These are phyloP conservation scores for Drosophila multiciliata DNA, from an alignment of 2,888 invertebrate species.

Conservation along the genomic window DNA sequence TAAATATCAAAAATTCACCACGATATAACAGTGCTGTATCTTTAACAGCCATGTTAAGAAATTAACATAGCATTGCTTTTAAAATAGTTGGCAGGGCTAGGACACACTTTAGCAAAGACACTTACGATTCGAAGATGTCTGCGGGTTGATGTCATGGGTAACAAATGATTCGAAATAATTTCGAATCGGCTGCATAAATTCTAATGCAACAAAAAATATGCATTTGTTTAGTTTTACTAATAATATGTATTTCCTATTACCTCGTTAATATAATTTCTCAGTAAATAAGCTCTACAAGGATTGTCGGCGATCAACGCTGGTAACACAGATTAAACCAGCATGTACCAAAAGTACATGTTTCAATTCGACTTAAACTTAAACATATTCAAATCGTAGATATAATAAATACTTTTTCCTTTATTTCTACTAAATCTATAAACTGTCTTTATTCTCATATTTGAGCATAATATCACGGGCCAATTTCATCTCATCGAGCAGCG, in stretches of 20 bases:
- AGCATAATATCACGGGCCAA: conserved; percentile 80
- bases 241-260: neutral
- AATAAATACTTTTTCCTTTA: neutral
- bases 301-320: neutral
- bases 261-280: neutral
- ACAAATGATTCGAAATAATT: neutral
- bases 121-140: neutral
- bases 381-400: neutral
- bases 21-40: too few species aligned
- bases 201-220: neutral
- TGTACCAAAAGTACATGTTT: too few species aligned
- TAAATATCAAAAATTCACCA: neutral
- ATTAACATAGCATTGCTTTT: neutral
- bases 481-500: conserved; percentile 83
- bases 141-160: neutral
- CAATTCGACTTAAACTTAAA: neutral
- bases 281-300: neutral
- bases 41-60: neutral
- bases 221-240: neutral
- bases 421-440: conserved; percentile 26
- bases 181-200: neutral
- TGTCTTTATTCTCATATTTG: conserved; percentile 72
- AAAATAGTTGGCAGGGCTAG: conserved; percentile 27
- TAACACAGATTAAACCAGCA: neutral
- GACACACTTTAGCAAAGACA: conserved; percentile 12